Evolutionary conservation across 2,888 invertebrate genomes (phyloP).

Genomic region (Habroteleia sp.): DNA sequence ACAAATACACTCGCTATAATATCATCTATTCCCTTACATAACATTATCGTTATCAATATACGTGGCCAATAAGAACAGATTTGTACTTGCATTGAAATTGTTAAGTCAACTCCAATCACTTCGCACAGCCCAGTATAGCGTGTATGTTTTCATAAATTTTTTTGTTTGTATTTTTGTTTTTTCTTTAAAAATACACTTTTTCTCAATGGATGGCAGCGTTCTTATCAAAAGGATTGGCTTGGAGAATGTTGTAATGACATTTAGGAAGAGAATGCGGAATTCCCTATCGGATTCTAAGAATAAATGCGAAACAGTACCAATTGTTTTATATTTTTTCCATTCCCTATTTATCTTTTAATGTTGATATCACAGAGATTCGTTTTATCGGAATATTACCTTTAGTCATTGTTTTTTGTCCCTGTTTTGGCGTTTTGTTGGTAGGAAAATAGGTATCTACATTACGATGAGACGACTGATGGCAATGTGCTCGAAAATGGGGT

Average conservation of each 20-base stretch:
- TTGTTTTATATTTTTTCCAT: constrained; percentile 63
- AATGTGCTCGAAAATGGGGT: constrained; percentile 62
- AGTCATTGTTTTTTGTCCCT: constrained; percentile 58
- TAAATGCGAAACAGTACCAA: constrained; percentile 78
- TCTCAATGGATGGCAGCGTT: constrained; percentile 76
- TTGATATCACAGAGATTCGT: constrained; percentile 80
- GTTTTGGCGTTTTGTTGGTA: constrained; percentile 71
- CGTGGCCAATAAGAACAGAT: constrained; percentile 81
- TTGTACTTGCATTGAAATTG: constrained; percentile 81
- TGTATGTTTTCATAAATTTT: constrained; percentile 77
- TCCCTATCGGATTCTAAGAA: constrained; percentile 74
- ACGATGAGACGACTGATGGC: constrained; percentile 73
- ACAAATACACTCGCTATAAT: constrained; percentile 78
- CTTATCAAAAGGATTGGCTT: constrained; percentile 79
- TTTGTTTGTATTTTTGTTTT: constrained; percentile 70
- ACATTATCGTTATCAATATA: constrained; percentile 79
- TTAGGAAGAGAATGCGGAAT: constrained; percentile 74
- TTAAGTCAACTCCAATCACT: constrained; percentile 81
- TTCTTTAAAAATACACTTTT: constrained; percentile 79
- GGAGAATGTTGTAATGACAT: constrained; percentile 80
- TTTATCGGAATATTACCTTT: constrained; percentile 77
- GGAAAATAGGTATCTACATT: constrained; percentile 81
- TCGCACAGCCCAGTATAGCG: constrained; percentile 81
- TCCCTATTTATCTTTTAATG: constrained; percentile 62
- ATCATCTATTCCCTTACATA: constrained; percentile 77